These are phyloP conservation scores for Seriola quinqueradiata DNA, from an alignment of 2,113 vertebrate genomes.

Conservation along the genomic window DNA sequence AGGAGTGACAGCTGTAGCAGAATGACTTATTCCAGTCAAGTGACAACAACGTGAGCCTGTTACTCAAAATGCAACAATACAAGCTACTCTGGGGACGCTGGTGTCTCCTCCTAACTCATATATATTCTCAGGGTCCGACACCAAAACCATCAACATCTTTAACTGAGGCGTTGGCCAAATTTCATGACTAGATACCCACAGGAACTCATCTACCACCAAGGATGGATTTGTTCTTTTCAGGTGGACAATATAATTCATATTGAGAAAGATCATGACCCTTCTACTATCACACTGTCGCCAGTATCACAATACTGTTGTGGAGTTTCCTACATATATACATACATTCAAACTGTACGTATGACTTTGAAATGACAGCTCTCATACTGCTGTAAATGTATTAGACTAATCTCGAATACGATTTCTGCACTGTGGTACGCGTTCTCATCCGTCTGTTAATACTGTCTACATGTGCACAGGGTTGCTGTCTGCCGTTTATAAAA, in stretches of 20 bases:
- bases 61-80: constrained; percentile 14
- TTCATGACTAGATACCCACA: background rate
- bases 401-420: background rate
- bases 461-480: background rate
- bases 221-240: background rate
- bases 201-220: background rate
- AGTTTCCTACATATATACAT: too few relatives aligned
- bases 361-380: too few relatives aligned
- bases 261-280: background rate
- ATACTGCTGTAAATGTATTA: background rate
- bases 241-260: background rate
- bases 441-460: background rate
- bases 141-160: background rate
- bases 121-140: background rate
- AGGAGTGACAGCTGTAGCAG: background rate
- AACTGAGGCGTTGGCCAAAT: background rate
- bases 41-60: background rate
- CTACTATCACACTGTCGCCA: background rate
- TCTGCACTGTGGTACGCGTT: too few relatives aligned
- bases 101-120: background rate
- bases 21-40: constrained; percentile 8
- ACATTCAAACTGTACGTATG: too few relatives aligned
- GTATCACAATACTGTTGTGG: background rate
- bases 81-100: background rate
- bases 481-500: background rate